Evolutionary conservation across 37 sponge, comb jelly and placozoan species (phyloP).

Genomic region (Agelas oroides): DNA sequence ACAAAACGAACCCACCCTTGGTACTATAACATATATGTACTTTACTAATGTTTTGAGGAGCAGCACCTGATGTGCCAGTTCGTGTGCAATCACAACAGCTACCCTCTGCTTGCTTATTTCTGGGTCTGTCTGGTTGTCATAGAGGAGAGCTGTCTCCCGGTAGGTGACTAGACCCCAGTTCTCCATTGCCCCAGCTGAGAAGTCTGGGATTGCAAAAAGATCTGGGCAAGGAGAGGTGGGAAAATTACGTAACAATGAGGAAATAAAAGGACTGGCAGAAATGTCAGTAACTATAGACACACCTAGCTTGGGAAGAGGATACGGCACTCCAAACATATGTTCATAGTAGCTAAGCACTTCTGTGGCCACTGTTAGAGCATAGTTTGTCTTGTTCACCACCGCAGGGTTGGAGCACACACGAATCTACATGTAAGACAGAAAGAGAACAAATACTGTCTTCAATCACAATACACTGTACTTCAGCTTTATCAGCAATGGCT

Average conservation of each 20-base stretch:
- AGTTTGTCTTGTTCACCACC: slow-evolving; percentile 59
- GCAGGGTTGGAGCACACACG: slow-evolving; percentile 87
- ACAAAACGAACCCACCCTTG: no score
- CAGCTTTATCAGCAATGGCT: not conserved
- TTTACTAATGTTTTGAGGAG: no score
- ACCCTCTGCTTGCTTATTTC: slow-evolving; percentile 82
- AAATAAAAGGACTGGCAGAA: not conserved
- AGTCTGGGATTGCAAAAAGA: slow-evolving; percentile 96
- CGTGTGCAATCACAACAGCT: slow-evolving; percentile 90
- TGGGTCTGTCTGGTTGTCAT: slow-evolving; percentile 57
- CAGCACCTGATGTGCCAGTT: slow-evolving; percentile 93
- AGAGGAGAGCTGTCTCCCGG: slow-evolving; percentile 90
- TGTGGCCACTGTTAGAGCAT: slow-evolving; percentile 73
- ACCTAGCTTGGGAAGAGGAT: slow-evolving; percentile 96
- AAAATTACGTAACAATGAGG: not conserved
- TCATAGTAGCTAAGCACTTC: slow-evolving; percentile 82
- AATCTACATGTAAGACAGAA: slow-evolving; percentile 38
- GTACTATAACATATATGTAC: no score
- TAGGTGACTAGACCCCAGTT: slow-evolving; percentile 99
- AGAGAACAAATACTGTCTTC: not conserved
- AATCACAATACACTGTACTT: not conserved
- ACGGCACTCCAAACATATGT: slow-evolving; percentile 72
- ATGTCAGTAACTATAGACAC: no score
- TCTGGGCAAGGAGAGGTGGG: slow-evolving; percentile 46
- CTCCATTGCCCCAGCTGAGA: slow-evolving; percentile 97